These are phyloP conservation scores for Xylota segnis DNA, from an alignment of 2,888 invertebrate genomes.

Conservation along the genomic window DNA sequence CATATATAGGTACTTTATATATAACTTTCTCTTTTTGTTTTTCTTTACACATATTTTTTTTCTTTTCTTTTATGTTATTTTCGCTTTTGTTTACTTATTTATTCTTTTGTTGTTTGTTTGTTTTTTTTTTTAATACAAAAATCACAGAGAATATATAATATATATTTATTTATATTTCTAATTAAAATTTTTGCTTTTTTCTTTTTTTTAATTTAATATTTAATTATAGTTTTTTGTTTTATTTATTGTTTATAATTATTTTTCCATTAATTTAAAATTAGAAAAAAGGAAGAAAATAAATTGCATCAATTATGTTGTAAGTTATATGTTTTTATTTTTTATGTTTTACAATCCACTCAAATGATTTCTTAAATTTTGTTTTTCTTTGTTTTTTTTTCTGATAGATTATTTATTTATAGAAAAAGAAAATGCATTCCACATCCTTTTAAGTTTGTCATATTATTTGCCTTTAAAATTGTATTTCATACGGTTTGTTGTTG, in stretches of 20 bases:
- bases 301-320: constrained; percentile 71
- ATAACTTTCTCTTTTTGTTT: constrained; percentile 5
- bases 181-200: constrained; percentile 56
- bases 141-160: constrained; percentile 77
- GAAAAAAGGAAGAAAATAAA: constrained; percentile 73
- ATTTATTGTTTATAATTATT: constrained; percentile 62
- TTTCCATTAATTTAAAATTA: constrained; percentile 69
- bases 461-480: constrained; percentile 17
- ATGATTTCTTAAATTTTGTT: constrained; percentile 13
- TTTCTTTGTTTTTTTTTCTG: constrained; percentile 56
- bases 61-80: constrained; percentile 52
- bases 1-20: constrained; percentile 52
- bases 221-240: constrained; percentile 61
- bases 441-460: constrained; percentile 44
- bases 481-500: constrained; percentile 37
- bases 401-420: constrained; percentile 55
- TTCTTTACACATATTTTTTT: constrained; percentile 48
- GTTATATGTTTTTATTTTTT: constrained; percentile 36
- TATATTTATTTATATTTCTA: constrained; percentile 72
- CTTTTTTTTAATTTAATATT: constrained; percentile 42
- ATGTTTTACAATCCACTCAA: constrained; percentile 44
- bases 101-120: constrained; percentile 72
- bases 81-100: constrained; percentile 50
- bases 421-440: constrained; percentile 72
- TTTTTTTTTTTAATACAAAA: constrained; percentile 77